Percentiles rank a stretch among this genome's conserved stretches.
Conservation (phyloP, 1,140 invertebrate species). For the Camponotus vicinus region DNA sequence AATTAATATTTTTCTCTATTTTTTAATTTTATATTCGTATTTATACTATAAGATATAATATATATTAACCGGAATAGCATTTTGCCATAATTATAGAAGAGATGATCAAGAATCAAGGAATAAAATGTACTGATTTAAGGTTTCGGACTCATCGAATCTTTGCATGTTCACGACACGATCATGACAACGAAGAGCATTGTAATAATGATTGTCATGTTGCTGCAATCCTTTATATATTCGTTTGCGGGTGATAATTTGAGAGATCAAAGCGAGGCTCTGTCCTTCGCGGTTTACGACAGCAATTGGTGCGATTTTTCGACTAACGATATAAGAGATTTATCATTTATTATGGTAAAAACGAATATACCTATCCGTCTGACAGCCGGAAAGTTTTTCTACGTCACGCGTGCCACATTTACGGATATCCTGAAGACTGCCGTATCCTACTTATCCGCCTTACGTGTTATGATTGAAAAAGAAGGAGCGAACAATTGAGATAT, state of each 20-base stretch:
- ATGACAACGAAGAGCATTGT: slow-evolving; percentile 60
- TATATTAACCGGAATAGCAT: background rate
- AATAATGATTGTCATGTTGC: too few relatives aligned
- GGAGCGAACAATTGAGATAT: background rate
- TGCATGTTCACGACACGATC: slow-evolving; percentile 43
- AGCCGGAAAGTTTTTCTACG: slow-evolving; percentile 69
- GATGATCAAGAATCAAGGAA: background rate
- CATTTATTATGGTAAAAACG: slow-evolving; percentile 66
- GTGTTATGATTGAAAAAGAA: slow-evolving; percentile 43
- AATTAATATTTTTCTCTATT: background rate
- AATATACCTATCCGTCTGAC: slow-evolving; percentile 56
- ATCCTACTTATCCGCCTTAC: slow-evolving; percentile 52
- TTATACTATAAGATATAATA: background rate
- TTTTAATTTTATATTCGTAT: background rate
- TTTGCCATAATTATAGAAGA: background rate
- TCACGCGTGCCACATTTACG: slow-evolving; percentile 64
- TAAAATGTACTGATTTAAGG: slow-evolving; percentile 53
- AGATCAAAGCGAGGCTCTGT: slow-evolving; percentile 60
- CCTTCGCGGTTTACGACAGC: slow-evolving; percentile 51
- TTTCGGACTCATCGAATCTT: slow-evolving; percentile 55
- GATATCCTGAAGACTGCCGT: slow-evolving; percentile 61
- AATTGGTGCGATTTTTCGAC: slow-evolving; percentile 55
- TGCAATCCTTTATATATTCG: slow-evolving; percentile 58
- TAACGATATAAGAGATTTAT: slow-evolving; percentile 43
- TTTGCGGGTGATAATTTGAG: slow-evolving; percentile 66